A percentile compares a stretch with the other conserved stretches of the same genome.
These are phyloP conservation scores for Agapornis roseicollis DNA, from an alignment of 2,113 vertebrate genomes.

Conservation along the genomic window DNA sequence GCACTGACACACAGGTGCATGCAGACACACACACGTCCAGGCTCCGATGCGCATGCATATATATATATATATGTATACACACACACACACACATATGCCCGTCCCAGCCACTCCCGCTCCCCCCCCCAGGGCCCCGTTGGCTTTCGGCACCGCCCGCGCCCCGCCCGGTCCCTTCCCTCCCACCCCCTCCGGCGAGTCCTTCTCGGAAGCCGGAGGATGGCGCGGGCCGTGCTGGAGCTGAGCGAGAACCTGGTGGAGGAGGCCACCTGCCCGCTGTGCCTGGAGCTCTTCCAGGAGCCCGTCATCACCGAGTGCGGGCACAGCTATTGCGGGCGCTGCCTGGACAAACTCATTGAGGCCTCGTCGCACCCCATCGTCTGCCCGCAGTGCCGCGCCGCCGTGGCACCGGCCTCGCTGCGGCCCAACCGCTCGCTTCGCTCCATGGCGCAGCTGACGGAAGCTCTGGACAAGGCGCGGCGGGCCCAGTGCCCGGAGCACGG, in stretches of 20 bases:
- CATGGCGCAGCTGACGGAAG: neutral
- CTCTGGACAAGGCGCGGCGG: neutral
- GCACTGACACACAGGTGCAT: no score
- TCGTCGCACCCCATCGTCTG: neutral
- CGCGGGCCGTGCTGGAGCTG: neutral
- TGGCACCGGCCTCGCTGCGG: conserved; percentile 43
- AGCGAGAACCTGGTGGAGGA: neutral
- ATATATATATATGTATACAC: no score
- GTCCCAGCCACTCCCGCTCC: no score
- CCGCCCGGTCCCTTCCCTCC: neutral
- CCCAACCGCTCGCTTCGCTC: neutral
- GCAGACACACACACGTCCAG: no score
- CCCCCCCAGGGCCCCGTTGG: neutral
- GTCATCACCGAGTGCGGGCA: conserved; percentile 30
- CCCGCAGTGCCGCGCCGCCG: neutral
- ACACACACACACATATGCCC: neutral
- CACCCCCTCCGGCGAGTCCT: neutral
- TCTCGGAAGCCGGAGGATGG: neutral
- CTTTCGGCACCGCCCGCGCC: neutral
- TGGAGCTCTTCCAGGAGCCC: neutral
- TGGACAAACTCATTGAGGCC: rapidly evolving
- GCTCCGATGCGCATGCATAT: neutral
- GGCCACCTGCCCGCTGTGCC: conserved; percentile 24
- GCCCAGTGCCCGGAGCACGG: neutral
- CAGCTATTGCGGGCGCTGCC: conserved; percentile 7